Evolutionary conservation across 2,888 invertebrate genomes (phyloP), one percentile per base, ranked within the genome.

Genomic region (Oligia fasciuncula): DNA sequence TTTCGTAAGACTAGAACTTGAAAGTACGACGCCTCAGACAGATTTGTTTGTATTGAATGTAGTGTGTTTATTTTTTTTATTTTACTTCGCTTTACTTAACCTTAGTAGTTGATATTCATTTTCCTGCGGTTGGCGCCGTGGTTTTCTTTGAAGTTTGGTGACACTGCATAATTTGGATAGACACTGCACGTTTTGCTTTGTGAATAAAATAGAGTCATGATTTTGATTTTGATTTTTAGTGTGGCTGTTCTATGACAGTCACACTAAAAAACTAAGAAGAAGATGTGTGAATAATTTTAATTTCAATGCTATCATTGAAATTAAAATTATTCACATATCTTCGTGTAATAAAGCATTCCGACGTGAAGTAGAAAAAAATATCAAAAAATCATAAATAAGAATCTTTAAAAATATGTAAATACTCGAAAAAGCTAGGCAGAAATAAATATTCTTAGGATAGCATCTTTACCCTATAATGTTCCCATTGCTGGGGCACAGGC

Each of bases 41-140:
- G 94, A 95, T 95, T 95, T 94, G 94, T 94, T 95, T 94, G 94
- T 94, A 95, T 95, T 94, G 93, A 93, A 93, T 91, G 92, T 91
- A 91, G 91, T 91, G 90, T 91, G 86, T 90, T 88, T 89, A 84
- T 83, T 88, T 86, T 84, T 62, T 89, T 90, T 87, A 87, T 85
- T 88, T 83, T 79, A 87, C 70, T 86, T 77, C 73, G 69, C 68
- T 80, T 68, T 75, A 75, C 68, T 76, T 67, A 84, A 84, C 74
- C 73, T 79, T 75, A 78, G 81, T 85, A 81, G 88, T 85, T 85
- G 83, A 86, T 90, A 89, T 87, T 88, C 79, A 77, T 86, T 82
- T 85, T 81, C 74, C 75, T 78, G 85, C 82, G 76, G 62, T 77
- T 68, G 51, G 54, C n/a, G 17, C 23, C 62, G 19, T n/a, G 69